Percentiles rank a stretch among this genome's conserved stretches.
These are phyloP conservation scores for Nerophis ophidion DNA, from an alignment of 2,113 vertebrate species.

Conservation along the genomic window DNA sequence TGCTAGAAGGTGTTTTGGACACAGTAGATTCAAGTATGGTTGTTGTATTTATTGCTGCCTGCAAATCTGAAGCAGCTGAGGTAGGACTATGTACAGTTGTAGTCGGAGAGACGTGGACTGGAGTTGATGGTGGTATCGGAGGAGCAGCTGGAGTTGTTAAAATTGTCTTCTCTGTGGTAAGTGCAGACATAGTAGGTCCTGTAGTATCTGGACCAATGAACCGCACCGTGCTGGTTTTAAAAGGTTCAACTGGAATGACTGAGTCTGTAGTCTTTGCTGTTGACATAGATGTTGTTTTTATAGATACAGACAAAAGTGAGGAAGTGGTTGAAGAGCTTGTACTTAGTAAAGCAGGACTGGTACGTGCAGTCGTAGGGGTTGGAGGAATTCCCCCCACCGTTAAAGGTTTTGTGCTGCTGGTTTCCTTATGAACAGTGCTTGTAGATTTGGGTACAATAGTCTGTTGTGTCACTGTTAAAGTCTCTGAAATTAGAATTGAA, in stretches of 20 bases:
- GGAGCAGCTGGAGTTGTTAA: constrained; percentile 29
- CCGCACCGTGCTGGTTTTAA: constrained; percentile 43
- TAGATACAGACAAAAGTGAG: constrained; percentile 1
- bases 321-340: constrained; percentile 32
- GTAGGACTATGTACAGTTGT: constrained; percentile 41
- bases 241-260: constrained; percentile 24
- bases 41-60: constrained; percentile 44
- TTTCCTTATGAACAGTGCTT: constrained; percentile 11
- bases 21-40: constrained; percentile 24
- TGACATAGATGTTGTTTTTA: constrained; percentile 28
- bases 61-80: constrained; percentile 44
- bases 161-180: constrained; percentile 35
- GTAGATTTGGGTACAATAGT: constrained; percentile 28
- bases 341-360: constrained; percentile 28
- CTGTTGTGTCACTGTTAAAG: constrained; percentile 22
- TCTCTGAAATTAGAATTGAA: constrained; percentile 24
- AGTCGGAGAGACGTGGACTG: constrained; percentile 16
- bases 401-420: constrained; percentile 33
- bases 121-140: constrained; percentile 12
- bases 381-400: constrained; percentile 20
- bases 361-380: constrained; percentile 17
- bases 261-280: constrained; percentile 30
- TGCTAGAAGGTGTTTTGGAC: constrained; percentile 21
- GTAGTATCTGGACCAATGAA: constrained; percentile 24
- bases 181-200: constrained; percentile 3